These are phyloP conservation scores for Nycticorax nycticorax DNA, from an alignment of 2,113 vertebrate species.

Conservation along the genomic window DNA sequence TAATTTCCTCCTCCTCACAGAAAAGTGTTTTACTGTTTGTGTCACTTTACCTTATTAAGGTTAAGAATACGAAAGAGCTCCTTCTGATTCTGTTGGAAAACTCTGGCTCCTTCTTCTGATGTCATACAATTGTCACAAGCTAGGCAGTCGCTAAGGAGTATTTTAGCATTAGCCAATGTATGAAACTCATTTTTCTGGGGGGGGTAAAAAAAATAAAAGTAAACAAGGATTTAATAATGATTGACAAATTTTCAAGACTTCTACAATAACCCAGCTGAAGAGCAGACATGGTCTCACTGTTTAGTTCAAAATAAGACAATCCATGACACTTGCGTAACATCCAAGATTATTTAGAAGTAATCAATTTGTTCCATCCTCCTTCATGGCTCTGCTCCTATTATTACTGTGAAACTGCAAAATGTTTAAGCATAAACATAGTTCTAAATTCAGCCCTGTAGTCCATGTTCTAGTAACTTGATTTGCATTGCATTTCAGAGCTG, in stretches of 20 bases:
- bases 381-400: background rate
- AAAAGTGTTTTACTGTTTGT: background rate
- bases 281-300: background rate
- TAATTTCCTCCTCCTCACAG: background rate
- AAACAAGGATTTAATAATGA: background rate
- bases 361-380: background rate
- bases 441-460: background rate
- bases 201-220: background rate
- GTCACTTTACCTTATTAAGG: slow-evolving; percentile 87
- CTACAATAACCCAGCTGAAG: background rate
- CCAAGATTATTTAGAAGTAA: background rate
- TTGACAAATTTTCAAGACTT: background rate
- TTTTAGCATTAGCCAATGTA: slow-evolving; percentile 74
- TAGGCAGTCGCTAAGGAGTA: slow-evolving; percentile 91
- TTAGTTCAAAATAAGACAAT: background rate
- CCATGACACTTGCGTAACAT: background rate
- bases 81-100: slow-evolving; percentile 89
- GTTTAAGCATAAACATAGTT: background rate
- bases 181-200: slow-evolving; percentile 78
- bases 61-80: slow-evolving; percentile 83
- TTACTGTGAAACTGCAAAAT: background rate
- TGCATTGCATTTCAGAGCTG: background rate
- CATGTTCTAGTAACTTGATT: background rate
- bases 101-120: slow-evolving; percentile 82
- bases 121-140: slow-evolving; percentile 92